Conservation (phyloP, 2,797 vertebrate genomes). For the Characodon lateralis region DNA sequence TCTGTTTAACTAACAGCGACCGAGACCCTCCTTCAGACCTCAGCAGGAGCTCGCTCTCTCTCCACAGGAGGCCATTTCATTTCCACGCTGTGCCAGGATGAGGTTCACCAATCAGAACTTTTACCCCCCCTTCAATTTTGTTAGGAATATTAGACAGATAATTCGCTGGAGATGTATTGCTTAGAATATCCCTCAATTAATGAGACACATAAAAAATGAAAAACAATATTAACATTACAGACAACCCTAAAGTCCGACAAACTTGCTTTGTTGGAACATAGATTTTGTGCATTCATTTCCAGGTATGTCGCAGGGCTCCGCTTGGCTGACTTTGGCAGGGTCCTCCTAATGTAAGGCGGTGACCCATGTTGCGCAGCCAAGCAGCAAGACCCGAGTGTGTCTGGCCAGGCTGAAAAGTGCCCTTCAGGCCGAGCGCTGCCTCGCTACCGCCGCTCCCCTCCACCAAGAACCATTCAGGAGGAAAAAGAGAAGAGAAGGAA, state of each 20-base stretch:
- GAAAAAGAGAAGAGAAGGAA: constrained; percentile 30
- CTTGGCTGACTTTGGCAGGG: constrained; percentile 74
- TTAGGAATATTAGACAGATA: constrained; percentile 4
- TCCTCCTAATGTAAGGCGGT: constrained; percentile 80
- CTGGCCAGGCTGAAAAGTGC: constrained; percentile 82
- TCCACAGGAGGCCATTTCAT: constrained; percentile 28
- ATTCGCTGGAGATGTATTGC: constrained; percentile 43
- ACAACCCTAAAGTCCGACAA: constrained; percentile 2
- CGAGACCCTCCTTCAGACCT: constrained; percentile 59
- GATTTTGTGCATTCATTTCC: constrained; percentile 65
- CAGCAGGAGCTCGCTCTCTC: constrained; percentile 17
- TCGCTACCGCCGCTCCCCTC: constrained; percentile 64
- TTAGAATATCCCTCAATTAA: constrained; percentile 35
- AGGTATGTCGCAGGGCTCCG: constrained; percentile 72
- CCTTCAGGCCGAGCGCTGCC: constrained; percentile 77
- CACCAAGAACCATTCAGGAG: constrained; percentile 55
- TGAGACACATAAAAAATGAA: constrained; percentile 22
- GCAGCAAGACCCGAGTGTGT: constrained; percentile 77
- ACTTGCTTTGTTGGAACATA: constrained; percentile 27
- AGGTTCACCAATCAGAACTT: constrained; percentile 68
- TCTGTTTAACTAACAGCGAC: constrained; percentile 1
- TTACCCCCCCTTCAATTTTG: constrained; percentile 46
- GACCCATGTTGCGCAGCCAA: constrained; percentile 81
- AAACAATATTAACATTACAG: constrained; percentile 13
- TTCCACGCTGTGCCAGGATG: constrained; percentile 42